Conservation (phyloP, 2,113 vertebrate species). For the Mandrillus leucophaeus region DNA sequence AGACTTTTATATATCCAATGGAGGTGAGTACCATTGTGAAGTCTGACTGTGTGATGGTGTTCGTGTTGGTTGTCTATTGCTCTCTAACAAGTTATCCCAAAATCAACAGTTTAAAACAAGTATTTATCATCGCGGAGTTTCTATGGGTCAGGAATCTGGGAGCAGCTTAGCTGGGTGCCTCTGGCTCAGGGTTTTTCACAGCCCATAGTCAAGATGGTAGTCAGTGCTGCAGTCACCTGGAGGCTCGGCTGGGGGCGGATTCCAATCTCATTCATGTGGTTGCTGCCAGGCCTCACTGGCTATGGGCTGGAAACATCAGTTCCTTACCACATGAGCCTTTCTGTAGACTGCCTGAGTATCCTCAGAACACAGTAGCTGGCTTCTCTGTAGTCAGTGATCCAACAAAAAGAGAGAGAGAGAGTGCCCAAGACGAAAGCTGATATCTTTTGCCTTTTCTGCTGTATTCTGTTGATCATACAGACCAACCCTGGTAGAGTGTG, state of each 20-base stretch:
- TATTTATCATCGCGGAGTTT: not conserved
- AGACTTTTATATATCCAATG: conserved; percentile 98
- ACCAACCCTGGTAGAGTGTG: not conserved
- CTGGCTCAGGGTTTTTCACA: not conserved
- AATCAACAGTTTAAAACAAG: not conserved
- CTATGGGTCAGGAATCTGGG: not conserved
- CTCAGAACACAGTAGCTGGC: no score
- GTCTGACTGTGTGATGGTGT: not conserved
- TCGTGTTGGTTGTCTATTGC: not conserved
- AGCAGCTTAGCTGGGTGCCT: not conserved
- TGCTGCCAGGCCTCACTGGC: not conserved
- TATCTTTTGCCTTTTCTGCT: not conserved
- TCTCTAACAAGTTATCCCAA: not conserved
- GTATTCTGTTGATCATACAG: not conserved
- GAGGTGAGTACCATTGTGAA: conserved; percentile 84
- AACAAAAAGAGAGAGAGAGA: not conserved
- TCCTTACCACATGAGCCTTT: not conserved
- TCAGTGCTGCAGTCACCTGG: not conserved
- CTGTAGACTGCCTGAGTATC: not conserved
- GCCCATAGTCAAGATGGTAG: not conserved
- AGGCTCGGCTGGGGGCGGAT: not conserved
- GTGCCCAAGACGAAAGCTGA: not conserved
- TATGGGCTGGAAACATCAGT: not conserved
- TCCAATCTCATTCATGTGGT: not conserved
- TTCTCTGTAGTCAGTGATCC: not conserved